phyloP scores from a whole-genome alignment of 92 coral and sea anemone species.

The Parazoanthus atlanticus region DNA sequence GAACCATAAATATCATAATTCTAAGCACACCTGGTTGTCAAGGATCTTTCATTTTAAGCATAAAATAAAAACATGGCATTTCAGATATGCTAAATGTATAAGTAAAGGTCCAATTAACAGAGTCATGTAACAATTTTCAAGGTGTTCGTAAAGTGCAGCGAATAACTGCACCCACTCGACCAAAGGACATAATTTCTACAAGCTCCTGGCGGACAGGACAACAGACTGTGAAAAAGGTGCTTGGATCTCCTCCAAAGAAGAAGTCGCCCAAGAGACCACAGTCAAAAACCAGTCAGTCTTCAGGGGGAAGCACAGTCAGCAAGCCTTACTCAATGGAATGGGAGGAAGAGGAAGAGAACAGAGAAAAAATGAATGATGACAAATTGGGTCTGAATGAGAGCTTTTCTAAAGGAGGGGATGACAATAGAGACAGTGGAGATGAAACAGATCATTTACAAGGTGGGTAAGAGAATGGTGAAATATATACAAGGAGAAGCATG shows the following conservation, averaged over 20 bases:
- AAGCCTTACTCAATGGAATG: slow-evolving; percentile 41
- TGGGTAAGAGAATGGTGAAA: neutral
- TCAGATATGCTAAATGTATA: neutral
- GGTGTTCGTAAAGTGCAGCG: slow-evolving; percentile 79
- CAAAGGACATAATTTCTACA: slow-evolving; percentile 82
- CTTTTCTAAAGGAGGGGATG: neutral
- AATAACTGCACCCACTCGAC: slow-evolving; percentile 78
- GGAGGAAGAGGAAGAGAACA: slow-evolving; percentile 28
- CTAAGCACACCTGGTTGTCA: too few species aligned
- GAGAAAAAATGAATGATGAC: neutral
- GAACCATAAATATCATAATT: too few species aligned
- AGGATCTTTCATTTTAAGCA: neutral
- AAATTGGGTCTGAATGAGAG: neutral
- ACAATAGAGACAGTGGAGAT: neutral
- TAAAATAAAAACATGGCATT: neutral
- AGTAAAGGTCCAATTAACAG: neutral
- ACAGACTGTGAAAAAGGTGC: slow-evolving; percentile 84
- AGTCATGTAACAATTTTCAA: neutral
- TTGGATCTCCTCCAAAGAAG: slow-evolving; percentile 75
- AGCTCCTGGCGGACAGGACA: slow-evolving; percentile 95
- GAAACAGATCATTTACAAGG: slow-evolving; percentile 28
- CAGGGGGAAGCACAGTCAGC: slow-evolving; percentile 43
- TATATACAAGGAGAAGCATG: neutral
- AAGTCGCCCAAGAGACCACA: slow-evolving; percentile 58
- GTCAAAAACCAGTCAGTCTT: slow-evolving; percentile 58